Percentiles rank a stretch among this genome's conserved stretches.
Conservation (phyloP, 2,113 vertebrate genomes). For the Fregetta grallaria region DNA sequence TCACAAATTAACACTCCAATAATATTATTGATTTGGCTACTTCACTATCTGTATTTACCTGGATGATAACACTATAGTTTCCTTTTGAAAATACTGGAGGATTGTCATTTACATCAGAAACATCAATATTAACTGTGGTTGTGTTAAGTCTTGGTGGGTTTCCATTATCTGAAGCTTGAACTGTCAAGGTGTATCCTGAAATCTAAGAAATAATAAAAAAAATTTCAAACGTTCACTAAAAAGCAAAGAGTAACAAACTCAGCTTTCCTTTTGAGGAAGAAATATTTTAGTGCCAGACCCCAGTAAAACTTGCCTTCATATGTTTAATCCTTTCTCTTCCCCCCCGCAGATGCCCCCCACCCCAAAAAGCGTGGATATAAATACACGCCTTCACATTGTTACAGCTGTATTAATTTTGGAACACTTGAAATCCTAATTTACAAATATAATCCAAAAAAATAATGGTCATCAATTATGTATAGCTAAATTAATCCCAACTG, state of each 20-base stretch:
- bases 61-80: constrained; percentile 93
- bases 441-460: background rate
- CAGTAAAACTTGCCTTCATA: background rate
- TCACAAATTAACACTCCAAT: background rate
- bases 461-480: background rate
- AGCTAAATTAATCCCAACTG: background rate
- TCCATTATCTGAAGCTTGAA: constrained; percentile 89
- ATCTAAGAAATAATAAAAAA: constrained; percentile 72
- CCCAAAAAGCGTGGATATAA: background rate
- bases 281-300: background rate
- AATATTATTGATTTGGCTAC: background rate
- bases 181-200: constrained; percentile 91
- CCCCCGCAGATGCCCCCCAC: background rate
- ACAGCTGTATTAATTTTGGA: background rate
- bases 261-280: background rate
- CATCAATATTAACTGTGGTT: constrained; percentile 90
- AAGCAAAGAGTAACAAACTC: background rate
- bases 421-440: background rate
- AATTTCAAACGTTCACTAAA: background rate
- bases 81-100: constrained; percentile 90
- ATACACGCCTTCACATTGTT: background rate
- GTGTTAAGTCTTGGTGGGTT: constrained; percentile 80
- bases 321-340: background rate
- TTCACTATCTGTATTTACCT: constrained; percentile 74
- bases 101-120: constrained; percentile 97